Percentiles rank a stretch among this genome's conserved stretches.
Conservation (phyloP, 2,113 vertebrate genomes). For the Gymnorhina tibicen region DNA sequence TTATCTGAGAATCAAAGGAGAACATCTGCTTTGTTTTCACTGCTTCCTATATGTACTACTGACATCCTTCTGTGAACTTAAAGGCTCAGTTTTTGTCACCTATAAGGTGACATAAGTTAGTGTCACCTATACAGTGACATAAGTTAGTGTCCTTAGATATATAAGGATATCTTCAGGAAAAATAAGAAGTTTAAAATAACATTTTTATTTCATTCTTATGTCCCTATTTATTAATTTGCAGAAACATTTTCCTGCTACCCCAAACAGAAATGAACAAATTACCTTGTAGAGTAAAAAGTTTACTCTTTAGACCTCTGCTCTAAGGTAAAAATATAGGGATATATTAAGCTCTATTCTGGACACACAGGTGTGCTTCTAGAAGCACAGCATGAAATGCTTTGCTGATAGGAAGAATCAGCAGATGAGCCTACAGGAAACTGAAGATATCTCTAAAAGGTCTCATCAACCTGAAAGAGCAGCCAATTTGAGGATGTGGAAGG, state of each 20-base stretch:
- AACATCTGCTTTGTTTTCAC: not conserved
- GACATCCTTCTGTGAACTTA: not conserved
- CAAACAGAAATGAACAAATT: not conserved
- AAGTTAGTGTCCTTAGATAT: not conserved
- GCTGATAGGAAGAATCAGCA: not conserved
- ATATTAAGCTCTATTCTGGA: not conserved
- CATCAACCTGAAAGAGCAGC: not conserved
- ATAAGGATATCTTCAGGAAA: not conserved
- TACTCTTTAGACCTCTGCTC: not conserved
- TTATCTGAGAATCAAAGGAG: not conserved
- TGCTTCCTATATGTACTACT: not conserved
- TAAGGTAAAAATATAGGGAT: not conserved
- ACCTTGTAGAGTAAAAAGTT: not conserved
- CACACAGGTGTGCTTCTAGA: not conserved
- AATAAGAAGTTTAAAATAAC: not conserved
- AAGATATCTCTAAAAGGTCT: not conserved
- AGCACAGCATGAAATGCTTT: not conserved
- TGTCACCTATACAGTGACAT: not conserved
- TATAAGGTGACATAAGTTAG: not conserved
- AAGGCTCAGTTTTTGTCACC: not conserved
- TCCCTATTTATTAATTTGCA: not conserved
- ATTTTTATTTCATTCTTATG: not conserved
- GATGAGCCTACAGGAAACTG: not conserved
- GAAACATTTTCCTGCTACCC: not conserved
- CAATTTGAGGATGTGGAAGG: not conserved